Evolutionary conservation across 2,888 invertebrate species (phyloP).

Genomic region (Pyrgus malvae): DNA sequence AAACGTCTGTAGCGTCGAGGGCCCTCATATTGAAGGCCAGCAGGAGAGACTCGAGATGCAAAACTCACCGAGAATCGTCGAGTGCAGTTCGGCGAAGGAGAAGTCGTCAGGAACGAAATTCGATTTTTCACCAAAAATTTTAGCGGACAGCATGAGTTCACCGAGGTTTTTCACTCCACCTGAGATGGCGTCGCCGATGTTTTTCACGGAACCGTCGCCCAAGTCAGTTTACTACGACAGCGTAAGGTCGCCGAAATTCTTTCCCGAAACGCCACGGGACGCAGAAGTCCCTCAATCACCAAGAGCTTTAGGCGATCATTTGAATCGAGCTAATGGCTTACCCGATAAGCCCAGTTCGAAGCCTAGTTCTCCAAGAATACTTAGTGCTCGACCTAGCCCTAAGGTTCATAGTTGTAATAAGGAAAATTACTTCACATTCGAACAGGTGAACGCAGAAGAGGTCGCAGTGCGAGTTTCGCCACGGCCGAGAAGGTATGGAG

Average conservation of each 20-base stretch:
- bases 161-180: conserved; percentile 75
- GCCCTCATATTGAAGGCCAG: conserved; percentile 51
- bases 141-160: conserved; percentile 62
- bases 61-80: conserved; percentile 65
- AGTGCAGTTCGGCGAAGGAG: conserved; percentile 70
- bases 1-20: conserved; percentile 68
- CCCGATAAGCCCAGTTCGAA: conserved; percentile 62
- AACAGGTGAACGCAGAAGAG: conserved; percentile 53
- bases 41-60: conserved; percentile 68
- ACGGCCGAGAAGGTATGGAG: conserved; percentile 64
- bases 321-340: conserved; percentile 61
- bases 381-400: conserved; percentile 65
- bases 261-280: conserved; percentile 67
- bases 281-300: conserved; percentile 67
- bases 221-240: conserved; percentile 73
- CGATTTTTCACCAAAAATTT: conserved; percentile 70
- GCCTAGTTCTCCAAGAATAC: conserved; percentile 47
- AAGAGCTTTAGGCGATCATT: conserved; percentile 56
- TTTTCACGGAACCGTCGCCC: conserved; percentile 70
- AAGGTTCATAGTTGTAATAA: conserved; percentile 70
- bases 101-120: conserved; percentile 66
- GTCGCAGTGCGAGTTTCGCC: conserved; percentile 49
- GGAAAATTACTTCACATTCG: conserved; percentile 74
- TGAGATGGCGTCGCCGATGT: conserved; percentile 68
- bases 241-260: conserved; percentile 71